These are phyloP conservation scores for Lagopus leucura DNA, from an alignment of 2,113 vertebrate species.

Conservation along the genomic window DNA sequence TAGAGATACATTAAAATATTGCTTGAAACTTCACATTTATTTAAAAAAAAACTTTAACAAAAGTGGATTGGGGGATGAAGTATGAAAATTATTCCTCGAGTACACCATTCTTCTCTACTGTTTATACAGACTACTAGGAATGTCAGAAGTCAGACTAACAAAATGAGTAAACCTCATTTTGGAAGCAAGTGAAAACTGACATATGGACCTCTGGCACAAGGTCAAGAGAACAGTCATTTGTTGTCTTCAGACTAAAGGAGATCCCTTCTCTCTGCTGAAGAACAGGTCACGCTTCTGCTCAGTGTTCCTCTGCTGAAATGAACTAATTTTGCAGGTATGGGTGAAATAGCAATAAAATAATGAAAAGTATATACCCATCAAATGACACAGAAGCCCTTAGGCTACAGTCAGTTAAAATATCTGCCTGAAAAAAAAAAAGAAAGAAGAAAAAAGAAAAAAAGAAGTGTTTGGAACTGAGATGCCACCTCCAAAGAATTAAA, in stretches of 20 bases:
- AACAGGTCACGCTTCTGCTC: neutral
- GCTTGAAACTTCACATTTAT: neutral
- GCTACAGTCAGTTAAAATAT: slow-evolving; percentile 4
- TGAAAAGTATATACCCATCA: neutral
- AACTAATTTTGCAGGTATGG: neutral
- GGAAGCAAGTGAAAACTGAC: slow-evolving; percentile 15
- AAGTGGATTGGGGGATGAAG: neutral
- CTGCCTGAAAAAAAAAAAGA: neutral
- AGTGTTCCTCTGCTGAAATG: neutral
- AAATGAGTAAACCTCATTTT: slow-evolving; percentile 5
- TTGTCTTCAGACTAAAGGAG: slow-evolving; percentile 13
- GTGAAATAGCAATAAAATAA: neutral
- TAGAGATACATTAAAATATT: neutral
- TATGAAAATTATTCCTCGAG: neutral
- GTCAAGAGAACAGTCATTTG: neutral
- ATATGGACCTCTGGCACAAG: neutral
- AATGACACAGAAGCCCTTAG: neutral
- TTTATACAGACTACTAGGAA: neutral
- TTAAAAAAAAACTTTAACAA: neutral
- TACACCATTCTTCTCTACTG: neutral
- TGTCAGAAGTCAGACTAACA: slow-evolving; percentile 5
- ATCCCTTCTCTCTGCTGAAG: neutral
- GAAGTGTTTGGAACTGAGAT: neutral
- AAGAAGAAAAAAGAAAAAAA: neutral
- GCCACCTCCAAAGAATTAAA: neutral